A percentile compares a stretch with the other conserved stretches of the same genome.
phyloP scores from a whole-genome alignment of 2,888 invertebrate species.

The Disparrhopalites patrizii region DNA sequence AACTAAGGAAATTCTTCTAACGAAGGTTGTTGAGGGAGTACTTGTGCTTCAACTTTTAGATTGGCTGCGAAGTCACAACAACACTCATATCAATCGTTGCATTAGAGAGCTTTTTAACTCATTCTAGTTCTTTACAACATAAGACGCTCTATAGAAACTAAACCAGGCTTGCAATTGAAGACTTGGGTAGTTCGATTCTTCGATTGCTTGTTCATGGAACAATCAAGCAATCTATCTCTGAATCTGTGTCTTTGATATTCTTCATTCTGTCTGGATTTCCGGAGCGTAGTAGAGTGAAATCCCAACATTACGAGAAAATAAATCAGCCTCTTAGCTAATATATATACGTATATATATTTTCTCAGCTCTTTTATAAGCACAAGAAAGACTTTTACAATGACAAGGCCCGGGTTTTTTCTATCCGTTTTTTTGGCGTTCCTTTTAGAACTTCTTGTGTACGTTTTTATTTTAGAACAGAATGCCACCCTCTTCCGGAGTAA shows the following conservation, averaged over 20 bases:
- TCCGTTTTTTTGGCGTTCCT: neutral
- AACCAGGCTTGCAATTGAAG: slow-evolving; percentile 2
- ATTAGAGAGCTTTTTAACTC: neutral
- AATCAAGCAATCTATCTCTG: neutral
- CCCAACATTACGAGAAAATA: neutral
- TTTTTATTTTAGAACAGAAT: too few species aligned
- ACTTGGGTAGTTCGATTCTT: neutral
- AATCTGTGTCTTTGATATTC: neutral
- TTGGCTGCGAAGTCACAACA: slow-evolving; percentile 11
- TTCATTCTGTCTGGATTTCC: neutral
- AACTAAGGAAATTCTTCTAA: neutral
- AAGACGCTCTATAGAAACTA: slow-evolving; percentile 1
- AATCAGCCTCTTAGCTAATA: neutral
- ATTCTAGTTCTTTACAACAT: slow-evolving; percentile 2
- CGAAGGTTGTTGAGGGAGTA: neutral
- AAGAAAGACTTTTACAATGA: too few species aligned
- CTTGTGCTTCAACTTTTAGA: neutral
- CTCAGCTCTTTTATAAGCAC: neutral
- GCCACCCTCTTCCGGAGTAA: too few species aligned
- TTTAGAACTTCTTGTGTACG: neutral
- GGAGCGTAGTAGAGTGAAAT: neutral
- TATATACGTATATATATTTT: neutral
- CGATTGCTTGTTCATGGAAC: neutral
- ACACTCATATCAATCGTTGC: slow-evolving; percentile 14
- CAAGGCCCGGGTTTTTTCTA: too few species aligned